Evolutionary conservation across 2,797 vertebrate species (phyloP).

Genomic region (Pseudochaenichthys georgianus): DNA sequence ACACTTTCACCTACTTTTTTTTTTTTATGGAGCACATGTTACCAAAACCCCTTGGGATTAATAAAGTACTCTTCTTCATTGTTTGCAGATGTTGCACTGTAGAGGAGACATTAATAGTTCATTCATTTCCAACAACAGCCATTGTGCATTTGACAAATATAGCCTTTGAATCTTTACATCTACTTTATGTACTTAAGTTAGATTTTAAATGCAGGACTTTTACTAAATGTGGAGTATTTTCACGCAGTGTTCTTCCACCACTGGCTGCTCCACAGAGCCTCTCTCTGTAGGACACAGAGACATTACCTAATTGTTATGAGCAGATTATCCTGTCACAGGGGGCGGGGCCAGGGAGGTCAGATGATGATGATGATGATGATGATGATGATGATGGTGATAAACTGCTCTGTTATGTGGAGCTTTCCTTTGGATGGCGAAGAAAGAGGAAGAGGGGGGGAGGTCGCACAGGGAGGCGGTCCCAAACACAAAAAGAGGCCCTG

Average conservation of each 20-base stretch:
- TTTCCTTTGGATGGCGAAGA: constrained; percentile 20
- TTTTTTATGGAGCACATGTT: too few species aligned
- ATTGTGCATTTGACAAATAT: too few species aligned
- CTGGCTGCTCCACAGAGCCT: background rate
- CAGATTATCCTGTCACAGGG: constrained; percentile 53
- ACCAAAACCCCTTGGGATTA: too few species aligned
- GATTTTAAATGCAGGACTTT: too few species aligned
- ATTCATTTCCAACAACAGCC: too few species aligned
- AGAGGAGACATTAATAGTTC: too few species aligned
- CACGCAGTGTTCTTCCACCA: background rate
- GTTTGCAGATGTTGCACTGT: too few species aligned
- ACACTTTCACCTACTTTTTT: too few species aligned
- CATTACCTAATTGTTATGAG: constrained; percentile 75
- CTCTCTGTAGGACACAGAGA: constrained; percentile 3
- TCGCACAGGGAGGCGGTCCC: constrained; percentile 49
- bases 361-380: constrained; percentile 51
- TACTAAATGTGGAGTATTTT: background rate
- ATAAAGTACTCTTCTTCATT: too few species aligned
- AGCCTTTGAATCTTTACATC: too few species aligned
- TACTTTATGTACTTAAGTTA: too few species aligned
- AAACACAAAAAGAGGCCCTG: constrained; percentile 34
- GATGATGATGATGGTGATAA: constrained; percentile 55
- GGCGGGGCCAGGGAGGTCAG: constrained; percentile 58
- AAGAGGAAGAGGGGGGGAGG: background rate
- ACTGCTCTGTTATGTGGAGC: constrained; percentile 58